A percentile compares a stretch with the other conserved stretches of the same genome.
phyloP scores from a whole-genome alignment of 2,113 vertebrate genomes.

The Drymodes brunneopygia region DNA sequence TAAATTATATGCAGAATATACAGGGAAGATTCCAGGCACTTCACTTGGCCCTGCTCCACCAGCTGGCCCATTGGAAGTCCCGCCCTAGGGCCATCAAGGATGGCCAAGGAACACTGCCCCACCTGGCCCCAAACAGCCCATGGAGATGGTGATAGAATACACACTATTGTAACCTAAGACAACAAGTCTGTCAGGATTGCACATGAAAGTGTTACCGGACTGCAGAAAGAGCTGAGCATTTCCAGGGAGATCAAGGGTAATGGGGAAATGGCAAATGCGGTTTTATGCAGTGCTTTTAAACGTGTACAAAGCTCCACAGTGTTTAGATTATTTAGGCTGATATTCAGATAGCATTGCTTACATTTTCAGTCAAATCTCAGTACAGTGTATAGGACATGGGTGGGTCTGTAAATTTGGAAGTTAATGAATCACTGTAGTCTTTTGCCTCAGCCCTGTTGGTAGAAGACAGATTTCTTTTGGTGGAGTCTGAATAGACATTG shows the following conservation, averaged over 20 bases:
- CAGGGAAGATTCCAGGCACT: no score
- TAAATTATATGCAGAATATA: no score
- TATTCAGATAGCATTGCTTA: not conserved
- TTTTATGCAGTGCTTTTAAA: not conserved
- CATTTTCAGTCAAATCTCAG: not conserved
- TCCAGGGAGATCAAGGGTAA: not conserved
- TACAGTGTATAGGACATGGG: fast-evolving
- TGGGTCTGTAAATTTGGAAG: not conserved
- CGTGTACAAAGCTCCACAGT: not conserved
- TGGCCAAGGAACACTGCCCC: no score
- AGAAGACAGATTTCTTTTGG: not conserved
- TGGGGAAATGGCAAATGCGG: not conserved
- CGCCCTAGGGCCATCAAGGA: no score
- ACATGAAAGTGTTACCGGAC: not conserved
- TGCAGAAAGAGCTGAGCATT: conserved; percentile 5
- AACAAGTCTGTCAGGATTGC: conserved; percentile 51
- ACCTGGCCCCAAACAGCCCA: no score
- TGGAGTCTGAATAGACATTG: not conserved
- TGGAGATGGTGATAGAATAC: no score
- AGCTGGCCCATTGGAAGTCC: no score
- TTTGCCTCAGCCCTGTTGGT: not conserved
- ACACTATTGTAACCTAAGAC: no score
- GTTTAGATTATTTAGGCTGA: not conserved
- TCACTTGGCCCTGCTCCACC: no score
- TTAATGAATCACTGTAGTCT: not conserved